These are phyloP conservation scores for Capromys pilorides DNA, from an alignment of 2,797 vertebrate genomes.

Conservation along the genomic window DNA sequence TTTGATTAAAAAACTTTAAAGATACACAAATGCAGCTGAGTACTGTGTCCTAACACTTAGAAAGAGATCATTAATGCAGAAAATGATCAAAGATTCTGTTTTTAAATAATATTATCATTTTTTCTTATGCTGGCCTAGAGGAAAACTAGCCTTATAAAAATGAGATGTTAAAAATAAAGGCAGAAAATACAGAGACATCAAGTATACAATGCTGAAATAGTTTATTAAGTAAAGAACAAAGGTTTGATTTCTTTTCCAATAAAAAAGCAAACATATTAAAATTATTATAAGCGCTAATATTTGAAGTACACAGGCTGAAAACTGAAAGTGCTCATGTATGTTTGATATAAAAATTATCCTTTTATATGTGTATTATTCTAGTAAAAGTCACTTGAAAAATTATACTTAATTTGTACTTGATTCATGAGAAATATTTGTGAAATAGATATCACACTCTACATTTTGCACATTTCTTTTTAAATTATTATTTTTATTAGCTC, in stretches of 20 bases:
- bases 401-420: slow-evolving; percentile 66
- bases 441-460: background rate
- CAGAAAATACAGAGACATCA: slow-evolving; percentile 50
- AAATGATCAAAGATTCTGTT: slow-evolving; percentile 27
- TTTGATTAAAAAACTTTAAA: background rate
- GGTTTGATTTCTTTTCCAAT: slow-evolving; percentile 15
- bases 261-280: slow-evolving; percentile 60
- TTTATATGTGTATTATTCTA: slow-evolving; percentile 73
- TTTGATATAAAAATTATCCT: slow-evolving; percentile 74
- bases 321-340: slow-evolving; percentile 73
- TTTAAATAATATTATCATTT: slow-evolving; percentile 15
- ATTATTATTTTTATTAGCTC: background rate
- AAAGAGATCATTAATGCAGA: background rate
- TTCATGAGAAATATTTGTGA: slow-evolving; percentile 61
- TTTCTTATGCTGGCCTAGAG: background rate
- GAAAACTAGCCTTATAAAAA: slow-evolving; percentile 53
- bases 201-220: slow-evolving; percentile 32
- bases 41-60: slow-evolving; percentile 8
- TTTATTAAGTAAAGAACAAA: slow-evolving; percentile 63
- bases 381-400: slow-evolving; percentile 68
- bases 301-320: slow-evolving; percentile 72
- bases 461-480: background rate
- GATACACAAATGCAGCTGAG: background rate
- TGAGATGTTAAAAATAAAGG: slow-evolving; percentile 49
- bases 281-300: background rate